Evolutionary conservation across 1,140 invertebrate genomes (phyloP), one percentile per base, ranked within the genome.

Genomic region (Penaeus japonicus): DNA sequence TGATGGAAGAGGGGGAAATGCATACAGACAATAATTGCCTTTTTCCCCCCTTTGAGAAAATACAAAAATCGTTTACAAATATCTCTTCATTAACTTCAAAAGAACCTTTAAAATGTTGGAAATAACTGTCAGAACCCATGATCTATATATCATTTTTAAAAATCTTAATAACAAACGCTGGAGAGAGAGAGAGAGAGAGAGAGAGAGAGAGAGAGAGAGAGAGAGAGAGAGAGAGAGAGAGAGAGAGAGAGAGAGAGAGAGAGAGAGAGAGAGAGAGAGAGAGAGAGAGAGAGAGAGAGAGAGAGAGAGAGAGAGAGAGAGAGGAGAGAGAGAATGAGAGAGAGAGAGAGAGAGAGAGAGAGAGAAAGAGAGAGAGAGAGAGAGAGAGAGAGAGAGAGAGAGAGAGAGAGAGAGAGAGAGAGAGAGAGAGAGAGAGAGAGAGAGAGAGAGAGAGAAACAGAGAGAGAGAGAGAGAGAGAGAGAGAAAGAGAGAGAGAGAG

Each of bases 161-260:
- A 57, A 82, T 59, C 53, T 59, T 35, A 30, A 27, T 53, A 62
- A 82, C 47, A 62, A 57, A 82, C 35, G 17, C 39, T 55, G n/a
- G 27, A 39, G 80, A 83, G 47, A 57, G 24, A 30, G 80, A 57
- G 53, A 32, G 55, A 27, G 53, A 55, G 53, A 27, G 53, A 59
- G 53, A 59, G 27, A 55, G 55, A 83, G 53, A 83, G 55, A 59
- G 55, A 55, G 55, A 62, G 80, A 83, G 55, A 55, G 24, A 32
- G 80, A 83, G 47, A 84, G 62, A 73, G 47, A 84, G 82, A 70
- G 62, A 77, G 35, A 75, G 65, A 65, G 47, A 54, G 70, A 85
- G 84, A 85, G 70, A 75, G 47, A 85, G 83, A 73, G 35, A 73
- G 65, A 84, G 59, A 84, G 65, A 73, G 32, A 84, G 83, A 73